A percentile compares a stretch with the other conserved stretches of the same genome.
phyloP scores from a whole-genome alignment of 2,888 invertebrate genomes.

The Lymantria dispar region DNA sequence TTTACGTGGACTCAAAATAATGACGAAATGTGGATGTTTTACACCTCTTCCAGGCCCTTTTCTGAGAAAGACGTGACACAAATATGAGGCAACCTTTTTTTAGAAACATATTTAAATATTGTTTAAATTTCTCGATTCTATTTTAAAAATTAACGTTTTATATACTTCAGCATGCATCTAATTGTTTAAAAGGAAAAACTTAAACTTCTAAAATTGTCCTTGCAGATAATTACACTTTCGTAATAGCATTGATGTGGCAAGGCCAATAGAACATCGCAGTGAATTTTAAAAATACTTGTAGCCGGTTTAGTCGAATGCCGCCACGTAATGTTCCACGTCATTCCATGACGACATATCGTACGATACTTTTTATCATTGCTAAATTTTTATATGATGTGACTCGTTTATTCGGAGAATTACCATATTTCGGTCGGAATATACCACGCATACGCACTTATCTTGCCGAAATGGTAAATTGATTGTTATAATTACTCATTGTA shows the following conservation, averaged over 20 bases:
- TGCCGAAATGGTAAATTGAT: background rate
- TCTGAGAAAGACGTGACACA: no score
- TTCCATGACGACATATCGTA: slow-evolving; percentile 64
- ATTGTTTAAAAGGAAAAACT: slow-evolving; percentile 6
- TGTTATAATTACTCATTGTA: slow-evolving; percentile 25
- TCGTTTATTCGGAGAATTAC: slow-evolving; percentile 33
- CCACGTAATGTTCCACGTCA: slow-evolving; percentile 57
- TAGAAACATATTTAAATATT: no score
- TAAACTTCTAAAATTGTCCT: slow-evolving; percentile 13
- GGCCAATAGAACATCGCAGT: slow-evolving; percentile 25
- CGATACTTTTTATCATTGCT: slow-evolving; percentile 52
- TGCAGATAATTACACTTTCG: slow-evolving; percentile 19
- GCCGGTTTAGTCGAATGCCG: slow-evolving; percentile 17
- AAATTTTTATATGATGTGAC: slow-evolving; percentile 27
- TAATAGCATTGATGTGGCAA: slow-evolving; percentile 23
- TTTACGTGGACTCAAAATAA: no score
- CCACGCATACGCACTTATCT: slow-evolving; percentile 29
- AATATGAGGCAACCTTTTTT: no score
- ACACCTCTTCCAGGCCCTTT: no score
- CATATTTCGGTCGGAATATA: slow-evolving; percentile 34
- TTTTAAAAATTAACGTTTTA: no score
- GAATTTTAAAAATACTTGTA: slow-evolving; percentile 39
- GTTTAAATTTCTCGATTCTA: no score
- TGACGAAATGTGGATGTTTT: no score
- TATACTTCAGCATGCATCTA: no score